phyloP scores from a whole-genome alignment of 2,797 vertebrate genomes.

The Protonibea diacanthus region DNA sequence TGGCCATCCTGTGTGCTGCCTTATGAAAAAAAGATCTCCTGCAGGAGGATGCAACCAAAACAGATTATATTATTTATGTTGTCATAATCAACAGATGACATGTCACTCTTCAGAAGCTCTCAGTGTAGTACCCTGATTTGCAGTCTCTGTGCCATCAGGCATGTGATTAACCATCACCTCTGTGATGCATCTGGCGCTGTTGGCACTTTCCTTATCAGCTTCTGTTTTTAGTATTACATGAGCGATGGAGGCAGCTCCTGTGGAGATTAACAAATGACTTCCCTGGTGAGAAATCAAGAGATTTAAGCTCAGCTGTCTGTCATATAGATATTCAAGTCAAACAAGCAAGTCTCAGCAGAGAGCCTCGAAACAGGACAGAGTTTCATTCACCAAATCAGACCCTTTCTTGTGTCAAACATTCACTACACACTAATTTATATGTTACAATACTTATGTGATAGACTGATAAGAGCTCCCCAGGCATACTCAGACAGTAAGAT shows the following conservation, averaged over 20 bases:
- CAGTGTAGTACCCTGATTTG: background rate
- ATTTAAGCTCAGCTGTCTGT: no score
- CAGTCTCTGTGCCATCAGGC: background rate
- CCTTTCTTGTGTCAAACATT: no score
- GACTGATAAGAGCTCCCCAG: no score
- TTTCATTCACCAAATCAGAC: no score
- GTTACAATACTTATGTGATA: no score
- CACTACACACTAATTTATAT: no score
- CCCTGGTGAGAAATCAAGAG: no score
- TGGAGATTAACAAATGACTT: no score
- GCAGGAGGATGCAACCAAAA: background rate
- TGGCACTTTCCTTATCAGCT: background rate
- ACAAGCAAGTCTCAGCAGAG: no score
- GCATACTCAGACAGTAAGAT: no score
- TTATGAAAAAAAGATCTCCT: background rate
- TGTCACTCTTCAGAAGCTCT: background rate
- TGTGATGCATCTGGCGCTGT: background rate
- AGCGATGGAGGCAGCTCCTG: background rate
- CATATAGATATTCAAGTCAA: no score
- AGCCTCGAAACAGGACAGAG: no score
- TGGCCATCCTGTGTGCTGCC: background rate
- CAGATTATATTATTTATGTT: background rate
- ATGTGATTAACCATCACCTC: background rate
- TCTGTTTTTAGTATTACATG: conserved; percentile 5
- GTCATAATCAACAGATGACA: conserved; percentile 6